A percentile compares a stretch with the other conserved stretches of the same genome.
These are phyloP conservation scores for Napeogenes inachia DNA, from an alignment of 2,888 invertebrate species.

Conservation along the genomic window DNA sequence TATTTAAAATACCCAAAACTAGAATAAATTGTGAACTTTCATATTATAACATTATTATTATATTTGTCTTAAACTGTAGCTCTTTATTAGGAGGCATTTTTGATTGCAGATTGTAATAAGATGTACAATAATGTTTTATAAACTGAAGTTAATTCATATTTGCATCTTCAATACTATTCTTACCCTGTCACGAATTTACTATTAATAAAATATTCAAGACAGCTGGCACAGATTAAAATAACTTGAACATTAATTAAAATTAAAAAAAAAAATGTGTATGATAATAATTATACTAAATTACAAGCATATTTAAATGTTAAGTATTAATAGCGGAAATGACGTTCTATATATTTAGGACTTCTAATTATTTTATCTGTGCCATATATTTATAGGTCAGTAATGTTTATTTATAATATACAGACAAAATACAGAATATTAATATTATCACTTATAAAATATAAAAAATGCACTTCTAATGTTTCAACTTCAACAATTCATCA, in stretches of 20 bases:
- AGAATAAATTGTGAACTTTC: constrained; percentile 7
- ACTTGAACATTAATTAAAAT: no score
- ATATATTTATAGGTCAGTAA: background rate
- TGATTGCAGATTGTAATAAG: background rate
- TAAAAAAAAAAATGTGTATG: background rate
- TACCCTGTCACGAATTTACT: constrained; percentile 4
- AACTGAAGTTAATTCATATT: background rate
- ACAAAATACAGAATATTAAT: constrained; percentile 5
- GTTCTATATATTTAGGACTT: no score
- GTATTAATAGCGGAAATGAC: background rate
- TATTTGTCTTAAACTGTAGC: background rate
- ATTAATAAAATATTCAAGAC: background rate
- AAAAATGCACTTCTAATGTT: constrained; percentile 65
- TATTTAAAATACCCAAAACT: constrained; percentile 1
- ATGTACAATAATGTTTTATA: background rate
- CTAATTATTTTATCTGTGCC: constrained; percentile 10
- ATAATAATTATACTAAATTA: background rate
- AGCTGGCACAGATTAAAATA: constrained; percentile 1
- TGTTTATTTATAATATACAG: constrained; percentile 1
- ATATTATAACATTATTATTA: constrained; percentile 2
- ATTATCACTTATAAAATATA: constrained; percentile 46
- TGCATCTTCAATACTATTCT: background rate
- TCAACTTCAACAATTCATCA: constrained; percentile 48
- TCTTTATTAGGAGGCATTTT: background rate
- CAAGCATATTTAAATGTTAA: constrained; percentile 1